Base-by-base conservation (phyloP, 2,888 invertebrate genomes). In the Elysia crispata region DNA sequence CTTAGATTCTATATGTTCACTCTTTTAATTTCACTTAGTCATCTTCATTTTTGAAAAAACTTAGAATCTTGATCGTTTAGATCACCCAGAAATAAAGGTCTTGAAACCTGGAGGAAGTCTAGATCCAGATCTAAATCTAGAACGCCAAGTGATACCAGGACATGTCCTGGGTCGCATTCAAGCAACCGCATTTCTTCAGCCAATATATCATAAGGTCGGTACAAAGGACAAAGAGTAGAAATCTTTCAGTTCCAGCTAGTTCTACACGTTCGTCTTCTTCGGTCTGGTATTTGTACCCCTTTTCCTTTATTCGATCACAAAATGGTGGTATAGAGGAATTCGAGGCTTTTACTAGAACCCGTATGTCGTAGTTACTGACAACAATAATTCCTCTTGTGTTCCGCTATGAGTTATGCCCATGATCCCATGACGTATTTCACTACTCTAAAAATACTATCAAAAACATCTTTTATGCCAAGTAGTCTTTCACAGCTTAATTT, bases 341-440 rank as follows among this genome's bases (percentile, higher is more conserved):
- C 86, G 85, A 83, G 84, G 84, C 81, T 83, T 85, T 79, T 60
- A 77, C 66, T 76, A 83, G 85, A 85, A 84, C 89, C 89, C 89
- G 89, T 88, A 89, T 89, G 88, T 88, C 85, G 89, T 89, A 89
- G 89, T 88, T 88, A 89, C 87, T 86, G 88, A 89, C 89, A 89
- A 89, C 89, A 89, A 86, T 73, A 74, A 74, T 33, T 33, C 30
- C 60, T 11, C 73, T 31, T 60, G 64, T 76, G 76, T 30, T 64
- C 66, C 54, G 50, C 54, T 77, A 41, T 75, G 57, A 77, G 33
- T 30, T 30, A 23, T 62, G 33, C 54, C 5, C 82, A 80, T n/a
- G 25, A 75, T 80, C n/a, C 75, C 69, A 80, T 82, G 82, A 82
- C 82, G 82, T 41, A 41, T 41, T 41, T 41, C 41, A 11, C 41